Conservation (phyloP, 2,888 invertebrate species). For the Troides helena region DNA sequence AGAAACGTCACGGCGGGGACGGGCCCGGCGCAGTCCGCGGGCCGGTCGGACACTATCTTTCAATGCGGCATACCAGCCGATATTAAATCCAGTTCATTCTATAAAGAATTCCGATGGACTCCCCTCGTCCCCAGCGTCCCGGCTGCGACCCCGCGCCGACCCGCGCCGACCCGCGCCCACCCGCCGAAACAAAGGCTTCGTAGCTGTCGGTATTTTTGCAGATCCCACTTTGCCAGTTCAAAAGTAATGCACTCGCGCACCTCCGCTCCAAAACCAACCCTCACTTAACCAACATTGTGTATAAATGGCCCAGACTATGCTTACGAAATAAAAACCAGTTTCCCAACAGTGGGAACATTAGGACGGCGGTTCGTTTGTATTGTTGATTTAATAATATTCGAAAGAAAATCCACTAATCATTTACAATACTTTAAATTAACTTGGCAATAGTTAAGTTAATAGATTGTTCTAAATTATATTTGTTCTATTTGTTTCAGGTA, state of each 20-base stretch:
- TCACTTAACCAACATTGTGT: no score
- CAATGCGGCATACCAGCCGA: slow-evolving; percentile 66
- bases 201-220: slow-evolving; percentile 32
- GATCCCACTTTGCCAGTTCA: slow-evolving; percentile 30
- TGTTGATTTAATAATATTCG: no score
- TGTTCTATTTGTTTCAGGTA: no score
- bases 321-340: no score
- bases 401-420: no score
- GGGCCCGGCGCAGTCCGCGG: slow-evolving; percentile 30
- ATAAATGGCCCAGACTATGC: no score
- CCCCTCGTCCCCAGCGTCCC: slow-evolving; percentile 39
- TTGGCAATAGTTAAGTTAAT: no score
- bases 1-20: slow-evolving; percentile 31
- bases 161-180: neutral
- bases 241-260: slow-evolving; percentile 6
- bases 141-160: slow-evolving; percentile 29
- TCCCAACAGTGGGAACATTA: no score
- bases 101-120: slow-evolving; percentile 74
- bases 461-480: no score
- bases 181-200: slow-evolving; percentile 37
- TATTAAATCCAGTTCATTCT: slow-evolving; percentile 77
- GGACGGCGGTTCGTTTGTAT: no score
- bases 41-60: slow-evolving; percentile 54
- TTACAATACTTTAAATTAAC: no score
- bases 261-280: neutral